A percentile compares a stretch with the other conserved stretches of the same genome.
phyloP scores from a whole-genome alignment of 64 coral and sea anemone species.

The Acropora yongei region DNA sequence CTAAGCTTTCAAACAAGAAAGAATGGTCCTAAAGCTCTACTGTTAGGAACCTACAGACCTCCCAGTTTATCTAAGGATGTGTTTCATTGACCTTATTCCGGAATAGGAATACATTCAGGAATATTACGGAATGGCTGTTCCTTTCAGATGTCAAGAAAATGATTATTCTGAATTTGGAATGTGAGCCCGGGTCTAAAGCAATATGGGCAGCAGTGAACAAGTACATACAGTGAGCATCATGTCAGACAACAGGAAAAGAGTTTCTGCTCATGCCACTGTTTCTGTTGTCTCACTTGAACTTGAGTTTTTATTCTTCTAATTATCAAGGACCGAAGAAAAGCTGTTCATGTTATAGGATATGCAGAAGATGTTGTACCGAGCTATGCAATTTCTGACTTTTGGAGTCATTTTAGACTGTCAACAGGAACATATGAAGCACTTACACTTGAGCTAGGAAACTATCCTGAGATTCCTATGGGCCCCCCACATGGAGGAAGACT shows the following conservation, averaged over 20 bases:
- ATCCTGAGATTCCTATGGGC: slow-evolving; percentile 14
- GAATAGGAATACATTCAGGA: background rate
- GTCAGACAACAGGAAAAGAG: background rate
- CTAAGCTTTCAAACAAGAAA: too few species aligned
- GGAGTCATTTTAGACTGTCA: slow-evolving; percentile 15
- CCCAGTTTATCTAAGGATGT: background rate
- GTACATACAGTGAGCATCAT: background rate
- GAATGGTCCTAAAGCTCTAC: too few species aligned
- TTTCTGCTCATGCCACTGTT: background rate
- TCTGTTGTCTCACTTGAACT: background rate
- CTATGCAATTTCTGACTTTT: background rate
- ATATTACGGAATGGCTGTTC: too few species aligned
- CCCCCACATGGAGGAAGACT: slow-evolving; percentile 24
- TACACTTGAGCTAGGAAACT: slow-evolving; percentile 21
- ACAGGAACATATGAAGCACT: slow-evolving; percentile 14
- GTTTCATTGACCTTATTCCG: background rate
- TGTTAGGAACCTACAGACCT: too few species aligned
- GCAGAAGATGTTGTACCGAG: background rate
- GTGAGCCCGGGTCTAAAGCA: background rate
- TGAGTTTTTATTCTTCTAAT: background rate
- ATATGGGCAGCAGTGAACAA: background rate
- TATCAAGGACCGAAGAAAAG: background rate
- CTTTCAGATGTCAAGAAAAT: background rate
- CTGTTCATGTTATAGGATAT: background rate
- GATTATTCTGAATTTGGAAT: background rate